Evolutionary conservation across 2,797 vertebrate genomes (phyloP).

Genomic region (Apogon talboti): DNA sequence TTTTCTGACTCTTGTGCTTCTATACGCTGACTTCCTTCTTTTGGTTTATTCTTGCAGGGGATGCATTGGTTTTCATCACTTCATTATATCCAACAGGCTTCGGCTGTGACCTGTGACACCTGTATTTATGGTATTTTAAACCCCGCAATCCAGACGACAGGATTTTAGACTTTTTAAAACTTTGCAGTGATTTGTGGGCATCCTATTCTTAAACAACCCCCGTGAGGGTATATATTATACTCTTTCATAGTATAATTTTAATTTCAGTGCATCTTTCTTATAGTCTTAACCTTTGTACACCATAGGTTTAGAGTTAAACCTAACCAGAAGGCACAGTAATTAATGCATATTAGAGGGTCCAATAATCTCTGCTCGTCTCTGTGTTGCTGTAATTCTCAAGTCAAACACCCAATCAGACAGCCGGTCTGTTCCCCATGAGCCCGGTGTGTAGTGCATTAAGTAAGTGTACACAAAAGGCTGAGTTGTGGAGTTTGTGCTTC

Average conservation of each 20-base stretch:
- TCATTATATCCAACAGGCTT: too few relatives aligned
- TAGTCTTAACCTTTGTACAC: constrained; percentile 9
- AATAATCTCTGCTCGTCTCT: constrained; percentile 65
- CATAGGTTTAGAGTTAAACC: constrained; percentile 51
- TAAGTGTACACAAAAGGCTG: constrained; percentile 49
- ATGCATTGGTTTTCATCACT: too few relatives aligned
- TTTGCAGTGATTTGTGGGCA: too few relatives aligned
- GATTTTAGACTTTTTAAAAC: too few relatives aligned
- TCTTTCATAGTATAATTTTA: constrained; percentile 22
- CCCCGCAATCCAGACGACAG: too few relatives aligned
- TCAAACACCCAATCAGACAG: constrained; percentile 53
- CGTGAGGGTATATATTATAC: background rate
- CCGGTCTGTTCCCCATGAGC: constrained; percentile 41
- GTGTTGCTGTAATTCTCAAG: constrained; percentile 53
- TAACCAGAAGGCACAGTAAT: constrained; percentile 70
- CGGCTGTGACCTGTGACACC: too few relatives aligned
- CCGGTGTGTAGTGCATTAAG: constrained; percentile 41
- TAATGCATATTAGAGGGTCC: constrained; percentile 62
- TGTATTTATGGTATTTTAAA: too few relatives aligned
- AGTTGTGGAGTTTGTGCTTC: constrained; percentile 48
- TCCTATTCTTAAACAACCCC: too few relatives aligned
- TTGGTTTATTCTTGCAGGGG: too few relatives aligned
- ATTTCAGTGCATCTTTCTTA: background rate
- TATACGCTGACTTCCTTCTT: too few relatives aligned
- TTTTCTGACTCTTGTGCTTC: too few relatives aligned